Base-by-base conservation (phyloP, 30 jellyfish, hydroid and myxozoan genomes). In the Mastigias papua region DNA sequence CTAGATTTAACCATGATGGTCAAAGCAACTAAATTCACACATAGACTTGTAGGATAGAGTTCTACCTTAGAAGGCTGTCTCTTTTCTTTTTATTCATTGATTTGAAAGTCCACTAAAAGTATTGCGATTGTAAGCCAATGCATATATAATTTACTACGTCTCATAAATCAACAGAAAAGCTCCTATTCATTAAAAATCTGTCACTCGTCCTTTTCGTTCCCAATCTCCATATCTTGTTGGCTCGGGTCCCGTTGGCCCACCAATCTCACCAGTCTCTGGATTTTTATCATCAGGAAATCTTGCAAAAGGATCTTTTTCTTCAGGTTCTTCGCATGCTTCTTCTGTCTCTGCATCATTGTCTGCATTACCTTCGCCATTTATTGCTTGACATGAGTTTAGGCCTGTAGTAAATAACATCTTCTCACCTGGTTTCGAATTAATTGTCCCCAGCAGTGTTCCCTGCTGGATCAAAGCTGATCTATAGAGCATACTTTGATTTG, bases 171-270 rank as follows among this genome's bases (percentile, higher is more conserved):
- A 42, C 54, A 42, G 7, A 42, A 42, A 4, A 4, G 13, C 54
- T 4, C 54, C 7, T 42, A 42, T 8, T 54, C 27, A 54, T 89
- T 79, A 96, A 82, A 96, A 96, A 68, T 96, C 99, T 9, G 98
- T 81, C 76, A 88, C 97, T n/a, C 99, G 78, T 22, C 99, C 99
- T 57, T 96, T 96, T 80, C 98, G 77, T 84, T 96, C 99, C 99
- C 99, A 96, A 71, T 96, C 99, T 7, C 98, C 98, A 76, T 96
- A 96, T 48, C 99, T 72, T 51, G 99, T 96, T 0, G 99, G 99
- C 77, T 96, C 99, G 21, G 99, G 99, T 17, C 99, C 99, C 34
- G 93, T 86, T 13, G 99, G 99, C 2, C 99, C 99, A 37, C 98
- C 98, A 49, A 96, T 84, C 67, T 96, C 99, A 1, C 99, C 99